A percentile compares a stretch with the other conserved stretches of the same genome.
Conservation (phyloP, 1,140 invertebrate species). For the Drosophila pruinosa region DNA sequence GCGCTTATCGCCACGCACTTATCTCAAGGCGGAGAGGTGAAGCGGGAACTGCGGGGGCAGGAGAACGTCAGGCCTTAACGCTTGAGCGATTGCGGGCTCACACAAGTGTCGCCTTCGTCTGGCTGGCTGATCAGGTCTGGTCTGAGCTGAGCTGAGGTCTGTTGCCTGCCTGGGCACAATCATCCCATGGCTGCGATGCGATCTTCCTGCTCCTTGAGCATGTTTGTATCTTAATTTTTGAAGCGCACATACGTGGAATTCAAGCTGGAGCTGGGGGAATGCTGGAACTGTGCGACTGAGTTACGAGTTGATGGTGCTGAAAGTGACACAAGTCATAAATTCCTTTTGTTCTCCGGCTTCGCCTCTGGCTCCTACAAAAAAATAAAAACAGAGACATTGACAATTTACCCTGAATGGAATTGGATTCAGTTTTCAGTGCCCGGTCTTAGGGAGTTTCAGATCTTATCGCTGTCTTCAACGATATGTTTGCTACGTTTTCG, state of each 20-base stretch:
- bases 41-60: conserved; percentile 1
- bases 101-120: conserved; percentile 45
- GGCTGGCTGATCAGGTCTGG: not conserved
- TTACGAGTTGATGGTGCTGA: conserved; percentile 80
- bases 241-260: conserved; percentile 79
- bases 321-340: conserved; percentile 82
- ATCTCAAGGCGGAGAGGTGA: conserved; percentile 39
- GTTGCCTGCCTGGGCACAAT: conserved; percentile 1
- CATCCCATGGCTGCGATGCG: conserved; percentile 40
- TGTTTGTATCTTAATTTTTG: conserved; percentile 76
- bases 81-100: conserved; percentile 58
- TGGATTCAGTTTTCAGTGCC: conserved; percentile 54
- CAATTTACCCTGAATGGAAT: conserved; percentile 65
- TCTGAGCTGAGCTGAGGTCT: not conserved
- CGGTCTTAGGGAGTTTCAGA: too few species aligned
- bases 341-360: conserved; percentile 58
- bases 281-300: conserved; percentile 59
- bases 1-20: conserved; percentile 78
- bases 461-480: conserved; percentile 34
- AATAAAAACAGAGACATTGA: conserved; percentile 15
- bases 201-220: conserved; percentile 74
- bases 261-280: conserved; percentile 28
- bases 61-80: conserved; percentile 34
- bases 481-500: conserved; percentile 56
- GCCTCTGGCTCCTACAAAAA: not conserved